Conservation (phyloP, 2,888 invertebrate genomes). For the Zele albiditarsus region DNA sequence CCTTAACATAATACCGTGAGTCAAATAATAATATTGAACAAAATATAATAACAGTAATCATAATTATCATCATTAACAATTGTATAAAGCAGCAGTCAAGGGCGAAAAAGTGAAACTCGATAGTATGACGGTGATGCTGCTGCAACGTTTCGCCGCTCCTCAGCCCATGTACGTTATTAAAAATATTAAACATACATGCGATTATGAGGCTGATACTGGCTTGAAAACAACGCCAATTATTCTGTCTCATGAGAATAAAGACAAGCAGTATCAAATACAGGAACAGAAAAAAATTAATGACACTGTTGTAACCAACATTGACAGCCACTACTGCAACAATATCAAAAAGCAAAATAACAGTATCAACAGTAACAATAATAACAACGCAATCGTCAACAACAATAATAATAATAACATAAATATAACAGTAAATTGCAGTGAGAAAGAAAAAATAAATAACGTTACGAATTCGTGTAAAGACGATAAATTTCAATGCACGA, state of each 20-base stretch:
- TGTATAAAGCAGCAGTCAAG: slow-evolving; percentile 38
- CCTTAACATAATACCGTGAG: neutral
- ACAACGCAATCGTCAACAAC: slow-evolving; percentile 45
- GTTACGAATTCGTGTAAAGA: slow-evolving; percentile 39
- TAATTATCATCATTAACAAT: neutral
- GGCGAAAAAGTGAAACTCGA: slow-evolving; percentile 57
- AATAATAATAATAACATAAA: slow-evolving; percentile 49
- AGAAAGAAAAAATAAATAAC: slow-evolving; percentile 49
- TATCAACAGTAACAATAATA: slow-evolving; percentile 51
- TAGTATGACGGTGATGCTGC: slow-evolving; percentile 73
- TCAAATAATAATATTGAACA: slow-evolving; percentile 8
- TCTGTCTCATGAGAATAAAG: slow-evolving; percentile 27
- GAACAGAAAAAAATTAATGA: slow-evolving; percentile 36
- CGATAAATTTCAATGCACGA: slow-evolving; percentile 23
- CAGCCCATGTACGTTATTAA: slow-evolving; percentile 70
- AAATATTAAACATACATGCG: slow-evolving; percentile 54
- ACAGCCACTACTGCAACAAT: slow-evolving; percentile 44
- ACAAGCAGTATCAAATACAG: slow-evolving; percentile 17
- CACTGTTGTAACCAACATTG: slow-evolving; percentile 48
- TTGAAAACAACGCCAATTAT: slow-evolving; percentile 27
- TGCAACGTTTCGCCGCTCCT: slow-evolving; percentile 72
- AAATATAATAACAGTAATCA: slow-evolving; percentile 17
- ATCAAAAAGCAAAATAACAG: slow-evolving; percentile 49
- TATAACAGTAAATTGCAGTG: slow-evolving; percentile 24
- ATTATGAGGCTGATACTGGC: slow-evolving; percentile 15